Evolutionary conservation across 2,797 vertebrate genomes (phyloP).

Genomic region (Balearica regulorum): DNA sequence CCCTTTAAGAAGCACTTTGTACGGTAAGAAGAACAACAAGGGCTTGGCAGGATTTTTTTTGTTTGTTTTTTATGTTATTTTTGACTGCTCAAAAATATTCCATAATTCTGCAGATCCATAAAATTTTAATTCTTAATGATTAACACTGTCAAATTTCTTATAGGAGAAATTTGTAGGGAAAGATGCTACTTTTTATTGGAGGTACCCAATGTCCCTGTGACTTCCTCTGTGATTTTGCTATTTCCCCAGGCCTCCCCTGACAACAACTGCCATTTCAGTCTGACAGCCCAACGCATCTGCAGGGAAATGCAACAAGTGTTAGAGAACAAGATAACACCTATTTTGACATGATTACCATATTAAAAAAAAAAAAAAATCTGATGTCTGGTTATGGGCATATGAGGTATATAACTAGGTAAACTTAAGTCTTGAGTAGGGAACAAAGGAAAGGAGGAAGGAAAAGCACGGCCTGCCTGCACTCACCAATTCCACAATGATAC

Average conservation of each 20-base stretch:
- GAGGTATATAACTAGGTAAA: not conserved
- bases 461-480: not conserved
- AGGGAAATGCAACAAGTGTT: not conserved
- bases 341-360: not conserved
- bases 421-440: not conserved
- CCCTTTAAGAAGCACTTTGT: not conserved
- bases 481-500: not conserved
- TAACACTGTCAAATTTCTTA: not conserved
- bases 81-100: not conserved
- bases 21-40: not conserved
- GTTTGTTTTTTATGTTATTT: not conserved
- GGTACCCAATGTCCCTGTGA: not conserved
- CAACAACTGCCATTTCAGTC: not conserved
- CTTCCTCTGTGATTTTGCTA: not conserved
- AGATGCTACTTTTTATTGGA: not conserved
- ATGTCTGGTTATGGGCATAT: not conserved
- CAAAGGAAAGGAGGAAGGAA: not conserved
- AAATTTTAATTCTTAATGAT: not conserved
- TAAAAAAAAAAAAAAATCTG: not conserved
- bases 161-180: not conserved
- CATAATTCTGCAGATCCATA: not conserved
- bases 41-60: not conserved
- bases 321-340: not conserved
- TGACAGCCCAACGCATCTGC: not conserved
- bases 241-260: not conserved